Evolutionary conservation across 2,113 vertebrate species (phyloP).

Genomic region (Eolophus roseicapilla): DNA sequence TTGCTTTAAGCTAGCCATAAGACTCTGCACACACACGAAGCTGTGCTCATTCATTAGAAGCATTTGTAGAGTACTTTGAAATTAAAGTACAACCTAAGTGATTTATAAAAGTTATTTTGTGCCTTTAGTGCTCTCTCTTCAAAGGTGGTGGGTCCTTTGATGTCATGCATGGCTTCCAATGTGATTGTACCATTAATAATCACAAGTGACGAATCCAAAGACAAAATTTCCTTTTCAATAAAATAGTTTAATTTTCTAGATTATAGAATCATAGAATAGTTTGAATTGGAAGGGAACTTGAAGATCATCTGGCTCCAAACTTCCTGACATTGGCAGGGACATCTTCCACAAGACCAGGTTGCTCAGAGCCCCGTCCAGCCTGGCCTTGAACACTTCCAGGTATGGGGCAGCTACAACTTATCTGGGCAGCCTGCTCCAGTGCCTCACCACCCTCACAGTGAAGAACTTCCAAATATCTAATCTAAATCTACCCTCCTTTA

Average conservation of each 20-base stretch:
- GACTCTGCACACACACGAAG: not conserved
- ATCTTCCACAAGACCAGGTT: not conserved
- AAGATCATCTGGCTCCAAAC: not conserved
- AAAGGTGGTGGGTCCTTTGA: not conserved
- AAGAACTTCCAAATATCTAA: not conserved
- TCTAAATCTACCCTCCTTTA: not conserved
- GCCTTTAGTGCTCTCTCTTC: not conserved
- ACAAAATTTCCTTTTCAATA: not conserved
- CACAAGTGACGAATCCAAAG: not conserved
- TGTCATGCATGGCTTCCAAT: not conserved
- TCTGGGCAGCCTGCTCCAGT: not conserved
- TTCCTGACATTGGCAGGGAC: not conserved
- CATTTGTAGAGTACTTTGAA: not conserved
- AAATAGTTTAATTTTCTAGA: not conserved
- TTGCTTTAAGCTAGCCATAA: not conserved
- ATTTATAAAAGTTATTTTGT: not conserved
- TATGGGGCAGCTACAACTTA: not conserved
- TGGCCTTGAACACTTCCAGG: not conserved
- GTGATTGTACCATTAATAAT: not conserved
- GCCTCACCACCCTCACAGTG: not conserved
- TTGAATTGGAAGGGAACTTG: not conserved
- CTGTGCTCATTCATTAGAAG: not conserved
- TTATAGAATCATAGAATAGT: not conserved
- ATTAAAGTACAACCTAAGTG: not conserved
- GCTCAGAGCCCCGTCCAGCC: not conserved